Evolutionary conservation across 2,888 invertebrate species (phyloP).

Genomic region (Eupsilia transversa): DNA sequence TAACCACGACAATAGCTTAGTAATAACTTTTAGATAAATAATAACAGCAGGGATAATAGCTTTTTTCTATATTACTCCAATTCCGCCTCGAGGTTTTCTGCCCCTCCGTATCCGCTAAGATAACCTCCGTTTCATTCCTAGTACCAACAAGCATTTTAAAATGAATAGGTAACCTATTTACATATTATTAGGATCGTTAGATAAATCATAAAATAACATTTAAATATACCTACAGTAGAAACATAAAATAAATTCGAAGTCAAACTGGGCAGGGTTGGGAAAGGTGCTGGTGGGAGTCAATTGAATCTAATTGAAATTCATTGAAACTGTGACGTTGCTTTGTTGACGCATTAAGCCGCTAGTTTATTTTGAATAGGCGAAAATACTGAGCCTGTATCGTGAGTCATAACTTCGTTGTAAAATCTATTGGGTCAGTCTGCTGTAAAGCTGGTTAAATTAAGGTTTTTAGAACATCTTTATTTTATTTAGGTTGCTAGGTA

Average conservation of each 20-base stretch:
- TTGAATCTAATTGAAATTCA: conserved; percentile 86
- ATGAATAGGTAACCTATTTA: too few species aligned
- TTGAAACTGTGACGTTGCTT: conserved; percentile 78
- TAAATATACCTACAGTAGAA: conserved; percentile 25
- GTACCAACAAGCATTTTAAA: too few species aligned
- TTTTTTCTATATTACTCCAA: too few species aligned
- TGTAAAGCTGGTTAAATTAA: too few species aligned
- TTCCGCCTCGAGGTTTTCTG: too few species aligned
- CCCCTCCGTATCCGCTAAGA: too few species aligned
- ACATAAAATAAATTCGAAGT: conserved; percentile 58
- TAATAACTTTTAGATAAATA: too few species aligned
- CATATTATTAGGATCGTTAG: background rate
- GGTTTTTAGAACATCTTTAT: background rate
- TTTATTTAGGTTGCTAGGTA: too few species aligned
- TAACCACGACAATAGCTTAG: too few species aligned
- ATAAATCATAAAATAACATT: conserved; percentile 14
- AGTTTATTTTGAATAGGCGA: conserved; percentile 57
- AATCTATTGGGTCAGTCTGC: background rate
- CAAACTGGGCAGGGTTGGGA: conserved; percentile 82
- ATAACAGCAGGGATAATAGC: too few species aligned
- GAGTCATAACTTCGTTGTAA: background rate
- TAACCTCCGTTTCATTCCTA: too few species aligned
- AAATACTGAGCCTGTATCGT: conserved; percentile 22
- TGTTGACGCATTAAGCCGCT: conserved; percentile 63
- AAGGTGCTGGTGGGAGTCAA: conserved; percentile 86